These are phyloP conservation scores for Eptesicus fuscus DNA, from an alignment of 2,113 vertebrate species.

Conservation along the genomic window DNA sequence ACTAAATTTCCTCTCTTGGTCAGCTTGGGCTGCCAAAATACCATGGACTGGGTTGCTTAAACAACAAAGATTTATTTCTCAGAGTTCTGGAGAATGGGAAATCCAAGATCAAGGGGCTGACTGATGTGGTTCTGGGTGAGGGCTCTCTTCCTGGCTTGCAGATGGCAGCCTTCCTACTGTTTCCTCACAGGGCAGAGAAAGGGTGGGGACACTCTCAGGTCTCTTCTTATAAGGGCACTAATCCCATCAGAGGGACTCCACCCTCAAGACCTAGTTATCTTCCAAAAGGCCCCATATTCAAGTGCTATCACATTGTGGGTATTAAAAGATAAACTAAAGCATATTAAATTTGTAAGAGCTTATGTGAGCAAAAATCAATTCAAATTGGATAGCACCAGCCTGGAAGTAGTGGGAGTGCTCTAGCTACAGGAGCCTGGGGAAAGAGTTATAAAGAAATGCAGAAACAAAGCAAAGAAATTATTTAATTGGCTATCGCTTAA, in stretches of 20 bases:
- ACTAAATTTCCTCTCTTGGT: neutral
- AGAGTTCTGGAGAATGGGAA: neutral
- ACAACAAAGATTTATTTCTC: neutral
- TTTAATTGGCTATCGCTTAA: neutral
- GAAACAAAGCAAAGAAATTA: neutral
- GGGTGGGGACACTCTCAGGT: fast-evolving
- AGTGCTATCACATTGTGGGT: neutral
- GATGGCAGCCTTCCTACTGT: neutral
- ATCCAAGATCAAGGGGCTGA: neutral
- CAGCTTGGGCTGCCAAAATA: neutral
- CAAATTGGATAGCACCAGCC: neutral
- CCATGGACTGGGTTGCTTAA: neutral
- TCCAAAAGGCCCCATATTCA: neutral
- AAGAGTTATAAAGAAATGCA: neutral
- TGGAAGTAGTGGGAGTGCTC: neutral
- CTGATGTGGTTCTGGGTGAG: neutral
- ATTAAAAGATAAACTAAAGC: neutral
- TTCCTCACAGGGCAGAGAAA: neutral
- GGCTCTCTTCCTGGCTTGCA: neutral
- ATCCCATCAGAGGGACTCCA: neutral
- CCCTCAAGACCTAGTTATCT: neutral
- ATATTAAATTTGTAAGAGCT: neutral
- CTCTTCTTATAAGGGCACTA: neutral
- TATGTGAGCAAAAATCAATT: neutral
- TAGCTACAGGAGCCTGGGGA: neutral